These are phyloP conservation scores for Lasioglossum leucozonium DNA, from an alignment of 2,888 invertebrate species.

Conservation along the genomic window DNA sequence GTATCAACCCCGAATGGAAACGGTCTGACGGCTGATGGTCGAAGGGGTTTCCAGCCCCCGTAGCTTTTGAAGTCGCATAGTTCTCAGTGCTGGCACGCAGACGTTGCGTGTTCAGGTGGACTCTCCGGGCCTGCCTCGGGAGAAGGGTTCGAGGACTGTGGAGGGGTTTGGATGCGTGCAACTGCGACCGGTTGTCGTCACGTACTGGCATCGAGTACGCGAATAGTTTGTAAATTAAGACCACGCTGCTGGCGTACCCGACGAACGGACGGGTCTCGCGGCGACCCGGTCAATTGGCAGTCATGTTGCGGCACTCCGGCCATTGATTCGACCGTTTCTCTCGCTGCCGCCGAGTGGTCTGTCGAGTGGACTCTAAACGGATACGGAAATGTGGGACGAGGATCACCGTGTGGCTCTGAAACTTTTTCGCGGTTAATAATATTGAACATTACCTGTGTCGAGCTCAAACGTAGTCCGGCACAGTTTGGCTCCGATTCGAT, in stretches of 20 bases:
- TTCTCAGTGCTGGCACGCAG: conserved; percentile 79
- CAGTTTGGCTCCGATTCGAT: too few species aligned
- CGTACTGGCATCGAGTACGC: conserved; percentile 56
- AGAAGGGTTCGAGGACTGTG: not conserved
- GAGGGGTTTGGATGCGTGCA: conserved; percentile 31
- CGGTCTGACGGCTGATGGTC: conserved; percentile 48
- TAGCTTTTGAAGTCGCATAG: conserved; percentile 81
- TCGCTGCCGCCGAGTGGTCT: not conserved
- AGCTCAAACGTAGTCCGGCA: too few species aligned
- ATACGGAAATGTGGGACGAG: not conserved
- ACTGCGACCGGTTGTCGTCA: conserved; percentile 60
- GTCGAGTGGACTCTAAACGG: not conserved
- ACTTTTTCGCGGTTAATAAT: not conserved
- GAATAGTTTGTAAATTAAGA: conserved; percentile 76
- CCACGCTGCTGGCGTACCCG: conserved; percentile 30
- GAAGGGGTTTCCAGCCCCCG: conserved; percentile 39
- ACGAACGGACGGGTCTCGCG: conserved; percentile 15
- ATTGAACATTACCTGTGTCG: too few species aligned
- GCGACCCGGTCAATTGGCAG: conserved; percentile 15
- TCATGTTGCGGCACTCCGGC: not conserved
- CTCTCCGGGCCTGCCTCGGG: conserved; percentile 25
- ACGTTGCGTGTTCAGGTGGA: conserved; percentile 80
- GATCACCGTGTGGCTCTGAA: not conserved
- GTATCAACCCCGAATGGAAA: conserved; percentile 66
- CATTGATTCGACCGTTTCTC: conserved; percentile 1